A percentile compares a stretch with the other conserved stretches of the same genome.
Evolutionary conservation across 2,888 invertebrate genomes (phyloP).

Genomic region (Autographa gamma): DNA sequence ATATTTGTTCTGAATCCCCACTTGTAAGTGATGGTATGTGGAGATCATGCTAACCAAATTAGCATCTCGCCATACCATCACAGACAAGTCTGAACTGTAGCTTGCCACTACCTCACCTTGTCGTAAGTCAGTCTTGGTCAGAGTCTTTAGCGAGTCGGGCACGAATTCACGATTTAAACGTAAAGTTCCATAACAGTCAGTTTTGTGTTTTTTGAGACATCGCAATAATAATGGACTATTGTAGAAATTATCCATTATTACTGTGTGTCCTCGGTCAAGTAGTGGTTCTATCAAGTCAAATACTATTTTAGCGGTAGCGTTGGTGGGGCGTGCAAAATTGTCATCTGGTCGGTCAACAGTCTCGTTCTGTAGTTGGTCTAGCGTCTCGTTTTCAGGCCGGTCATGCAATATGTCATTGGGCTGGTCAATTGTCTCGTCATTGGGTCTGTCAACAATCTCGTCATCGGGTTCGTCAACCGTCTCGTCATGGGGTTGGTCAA

Average conservation of each 20-base stretch:
- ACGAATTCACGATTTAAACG: slow-evolving; percentile 48
- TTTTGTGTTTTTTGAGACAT: slow-evolving; percentile 40
- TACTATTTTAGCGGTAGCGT: slow-evolving; percentile 50
- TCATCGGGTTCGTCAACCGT: no score
- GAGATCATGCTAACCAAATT: slow-evolving; percentile 3
- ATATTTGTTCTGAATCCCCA: background rate
- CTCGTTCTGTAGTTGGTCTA: no score
- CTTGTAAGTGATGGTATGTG: background rate
- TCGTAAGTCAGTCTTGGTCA: background rate
- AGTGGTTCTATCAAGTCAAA: slow-evolving; percentile 40
- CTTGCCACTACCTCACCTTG: background rate
- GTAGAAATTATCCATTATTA: slow-evolving; percentile 36
- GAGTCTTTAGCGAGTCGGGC: slow-evolving; percentile 3
- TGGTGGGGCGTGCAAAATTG: background rate
- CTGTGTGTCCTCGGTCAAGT: slow-evolving; percentile 29
- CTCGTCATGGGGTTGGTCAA: background rate
- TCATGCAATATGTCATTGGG: no score
- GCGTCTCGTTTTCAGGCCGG: no score
- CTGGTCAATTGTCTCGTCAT: no score
- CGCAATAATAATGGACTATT: slow-evolving; percentile 46
- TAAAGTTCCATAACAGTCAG: slow-evolving; percentile 46
- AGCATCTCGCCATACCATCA: background rate
- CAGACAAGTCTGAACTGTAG: background rate
- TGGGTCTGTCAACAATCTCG: no score
- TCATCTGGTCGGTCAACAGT: background rate